Evolutionary conservation across 1,140 invertebrate genomes (phyloP), one percentile per base, ranked within the genome.

Genomic region (Drosophila nikananu): DNA sequence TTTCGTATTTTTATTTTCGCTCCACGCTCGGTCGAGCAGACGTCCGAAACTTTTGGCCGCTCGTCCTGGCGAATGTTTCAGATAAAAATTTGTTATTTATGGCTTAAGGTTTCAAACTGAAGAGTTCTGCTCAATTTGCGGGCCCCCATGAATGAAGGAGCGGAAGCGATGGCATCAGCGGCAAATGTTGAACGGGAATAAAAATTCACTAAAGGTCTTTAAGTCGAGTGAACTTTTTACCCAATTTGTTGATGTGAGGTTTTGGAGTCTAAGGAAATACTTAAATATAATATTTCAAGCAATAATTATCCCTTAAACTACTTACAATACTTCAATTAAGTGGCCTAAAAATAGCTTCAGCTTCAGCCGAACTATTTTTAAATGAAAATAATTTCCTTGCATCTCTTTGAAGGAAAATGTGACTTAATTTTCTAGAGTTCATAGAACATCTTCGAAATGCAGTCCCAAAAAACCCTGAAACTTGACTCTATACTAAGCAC

Each of bases 11-110:
- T 60, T 60, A 52, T 64, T 60, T 63, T 52, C 30, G 74, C 63
- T 80, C 64, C 62, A 42, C 71, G 80, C 75, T 82, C 63, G 58
- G 70, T 30, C 73, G 72, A 83, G 59, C 84, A 90, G 65, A 66
- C 70, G 74, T 78, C 81, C 77, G 65, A 82, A 87, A 86, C 70
- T 80, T 80, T 83, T 84, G 77, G 72, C 58, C 68, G 77, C 77
- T 80, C 70, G 68, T 23, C 52, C 57, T 35, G 74, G 62, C 70
- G 62, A 81, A 81, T 81, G 80, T 79, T 89, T 80, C 70, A 89
- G 86, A 78, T 78, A 78, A 78, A 78, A 78, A 78, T 79, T 80
- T 80, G 67, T 80, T 80, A 80, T 80, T 80, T 80, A 80, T 80
- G 77, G 77, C 77, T 80, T 80, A 74, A 74, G 77, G 77, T 80